Conservation (phyloP, 2,113 vertebrate genomes). For the Buteo buteo region DNA sequence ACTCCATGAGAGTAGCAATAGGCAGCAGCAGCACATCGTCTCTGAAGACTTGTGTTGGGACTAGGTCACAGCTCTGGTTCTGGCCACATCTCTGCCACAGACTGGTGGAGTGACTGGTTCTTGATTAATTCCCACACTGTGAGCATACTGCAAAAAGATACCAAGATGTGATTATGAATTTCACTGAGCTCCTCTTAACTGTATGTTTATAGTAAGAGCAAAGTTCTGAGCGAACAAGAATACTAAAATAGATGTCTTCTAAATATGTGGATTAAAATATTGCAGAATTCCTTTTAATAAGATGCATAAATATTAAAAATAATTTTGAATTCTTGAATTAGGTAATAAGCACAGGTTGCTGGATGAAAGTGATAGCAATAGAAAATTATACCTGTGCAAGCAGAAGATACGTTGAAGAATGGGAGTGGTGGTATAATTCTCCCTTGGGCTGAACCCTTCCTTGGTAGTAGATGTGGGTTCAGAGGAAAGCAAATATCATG, state of each 20-base stretch:
- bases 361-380: not conserved
- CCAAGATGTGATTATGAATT: not conserved
- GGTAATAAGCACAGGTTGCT: not conserved
- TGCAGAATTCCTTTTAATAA: not conserved
- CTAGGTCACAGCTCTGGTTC: rapidly evolving
- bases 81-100: not conserved
- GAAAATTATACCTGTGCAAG: not conserved
- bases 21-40: not conserved
- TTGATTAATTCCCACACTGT: not conserved
- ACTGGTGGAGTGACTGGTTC: not conserved
- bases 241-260: not conserved
- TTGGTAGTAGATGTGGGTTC: not conserved
- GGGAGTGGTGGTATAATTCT: not conserved
- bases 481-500: not conserved
- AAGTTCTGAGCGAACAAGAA: not conserved
- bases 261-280: not conserved
- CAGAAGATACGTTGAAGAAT: not conserved
- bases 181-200: not conserved
- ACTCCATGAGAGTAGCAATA: not conserved
- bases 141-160: not conserved
- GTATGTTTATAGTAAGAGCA: not conserved
- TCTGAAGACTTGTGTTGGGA: not conserved
- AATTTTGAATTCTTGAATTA: not conserved
- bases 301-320: not conserved
- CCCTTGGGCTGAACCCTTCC: not conserved